phyloP scores from a whole-genome alignment of 2,113 vertebrate species.

The Barbus barbus region DNA sequence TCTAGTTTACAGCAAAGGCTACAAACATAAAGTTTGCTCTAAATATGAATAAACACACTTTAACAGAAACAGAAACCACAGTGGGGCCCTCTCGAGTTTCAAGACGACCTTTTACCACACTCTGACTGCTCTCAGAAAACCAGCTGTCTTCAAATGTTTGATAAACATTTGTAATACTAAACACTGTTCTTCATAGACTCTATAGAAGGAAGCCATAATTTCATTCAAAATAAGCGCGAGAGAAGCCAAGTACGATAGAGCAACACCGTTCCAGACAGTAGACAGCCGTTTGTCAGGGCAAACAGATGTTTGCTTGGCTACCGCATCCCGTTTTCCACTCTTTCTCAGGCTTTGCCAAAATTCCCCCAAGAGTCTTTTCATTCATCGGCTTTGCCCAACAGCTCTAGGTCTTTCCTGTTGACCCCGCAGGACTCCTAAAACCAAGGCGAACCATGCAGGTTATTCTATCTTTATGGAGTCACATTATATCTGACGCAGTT shows the following conservation, averaged over 20 bases:
- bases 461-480: no score
- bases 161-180: neutral
- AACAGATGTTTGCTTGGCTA: slow-evolving; percentile 67
- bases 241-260: neutral
- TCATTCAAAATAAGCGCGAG: slow-evolving; percentile 14
- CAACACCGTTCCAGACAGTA: slow-evolving; percentile 25
- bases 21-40: neutral
- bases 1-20: neutral
- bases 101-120: neutral
- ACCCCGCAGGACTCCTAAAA: slow-evolving; percentile 7
- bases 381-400: slow-evolving; percentile 51
- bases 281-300: slow-evolving; percentile 56
- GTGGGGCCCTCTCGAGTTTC: neutral
- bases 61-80: neutral
- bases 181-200: neutral
- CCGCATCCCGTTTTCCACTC: slow-evolving; percentile 55
- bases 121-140: neutral
- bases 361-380: slow-evolving; percentile 37
- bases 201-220: slow-evolving; percentile 1
- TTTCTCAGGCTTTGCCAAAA: slow-evolving; percentile 52
- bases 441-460: no score
- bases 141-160: neutral
- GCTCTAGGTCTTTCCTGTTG: slow-evolving; percentile 19
- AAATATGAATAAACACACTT: no score
- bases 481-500: no score